A percentile compares a stretch with the other conserved stretches of the same genome.
Conservation (phyloP, 2,888 invertebrate genomes). For the Physocephala rufipes region DNA sequence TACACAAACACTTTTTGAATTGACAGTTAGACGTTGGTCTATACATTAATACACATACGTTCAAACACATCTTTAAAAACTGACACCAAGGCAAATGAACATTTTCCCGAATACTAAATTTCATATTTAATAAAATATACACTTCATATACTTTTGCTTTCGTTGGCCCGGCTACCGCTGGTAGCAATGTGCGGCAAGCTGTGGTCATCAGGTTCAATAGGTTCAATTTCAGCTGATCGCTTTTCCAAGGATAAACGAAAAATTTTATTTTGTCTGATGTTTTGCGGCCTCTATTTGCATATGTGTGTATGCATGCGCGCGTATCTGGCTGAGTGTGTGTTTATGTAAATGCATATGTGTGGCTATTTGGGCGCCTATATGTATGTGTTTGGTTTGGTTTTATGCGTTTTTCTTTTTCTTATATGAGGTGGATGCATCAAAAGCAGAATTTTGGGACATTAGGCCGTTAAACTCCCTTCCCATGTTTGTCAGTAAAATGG, state of each 20-base stretch:
- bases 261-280: conserved; percentile 15
- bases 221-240: conserved; percentile 14
- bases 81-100: conserved; percentile 2
- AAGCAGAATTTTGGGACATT: too few relatives aligned
- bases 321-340: neutral
- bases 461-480: too few relatives aligned
- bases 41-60: neutral
- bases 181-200: conserved; percentile 1
- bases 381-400: conserved; percentile 18
- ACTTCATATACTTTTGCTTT: neutral
- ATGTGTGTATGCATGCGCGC: neutral
- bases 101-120: conserved; percentile 11
- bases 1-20: neutral
- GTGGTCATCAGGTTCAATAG: conserved; percentile 3
- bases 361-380: neutral
- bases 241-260: conserved; percentile 12
- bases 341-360: neutral
- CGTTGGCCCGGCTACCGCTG: neutral
- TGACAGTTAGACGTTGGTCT: neutral
- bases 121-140: conserved; percentile 4
- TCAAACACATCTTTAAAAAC: conserved; percentile 14
- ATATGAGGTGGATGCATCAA: too few relatives aligned
- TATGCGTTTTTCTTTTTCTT: conserved; percentile 11
- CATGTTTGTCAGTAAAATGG: too few relatives aligned
- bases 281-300: too few relatives aligned